These are phyloP conservation scores for Petaurus breviceps DNA, from an alignment of 2,113 vertebrate genomes.

Conservation along the genomic window DNA sequence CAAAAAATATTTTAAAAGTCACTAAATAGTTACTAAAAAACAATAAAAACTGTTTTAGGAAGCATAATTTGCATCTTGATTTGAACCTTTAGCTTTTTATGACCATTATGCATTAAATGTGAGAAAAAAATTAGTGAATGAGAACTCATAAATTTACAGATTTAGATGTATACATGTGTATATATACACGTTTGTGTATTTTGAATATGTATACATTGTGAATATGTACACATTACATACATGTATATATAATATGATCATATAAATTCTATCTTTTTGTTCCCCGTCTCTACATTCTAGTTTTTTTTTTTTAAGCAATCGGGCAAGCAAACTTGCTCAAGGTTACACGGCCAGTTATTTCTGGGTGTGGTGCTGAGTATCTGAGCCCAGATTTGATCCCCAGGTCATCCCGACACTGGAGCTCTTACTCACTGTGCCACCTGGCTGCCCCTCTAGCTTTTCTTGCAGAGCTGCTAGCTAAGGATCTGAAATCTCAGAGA, in stretches of 20 bases:
- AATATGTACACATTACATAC: background rate
- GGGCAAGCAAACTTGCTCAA: too few species aligned
- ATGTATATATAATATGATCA: background rate
- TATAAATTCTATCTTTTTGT: background rate
- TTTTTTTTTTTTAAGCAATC: too few species aligned
- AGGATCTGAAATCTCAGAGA: background rate
- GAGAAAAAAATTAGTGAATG: background rate
- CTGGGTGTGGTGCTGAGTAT: too few species aligned
- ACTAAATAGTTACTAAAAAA: background rate
- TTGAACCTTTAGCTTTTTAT: background rate
- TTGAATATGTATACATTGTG: too few species aligned
- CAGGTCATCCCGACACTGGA: too few species aligned
- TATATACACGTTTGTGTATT: too few species aligned
- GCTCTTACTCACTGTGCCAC: too few species aligned
- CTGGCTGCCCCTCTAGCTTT: too few species aligned
- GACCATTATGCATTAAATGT: background rate
- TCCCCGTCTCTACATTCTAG: background rate
- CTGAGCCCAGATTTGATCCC: too few species aligned
- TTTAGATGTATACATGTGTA: background rate
- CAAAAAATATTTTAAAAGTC: background rate
- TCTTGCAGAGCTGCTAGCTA: background rate
- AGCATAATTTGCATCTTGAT: background rate
- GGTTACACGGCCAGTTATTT: too few species aligned
- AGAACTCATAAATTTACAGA: background rate
- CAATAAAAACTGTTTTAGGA: background rate